Evolutionary conservation across 1,140 invertebrate genomes (phyloP).

Genomic region (Neodiprion virginianus): DNA sequence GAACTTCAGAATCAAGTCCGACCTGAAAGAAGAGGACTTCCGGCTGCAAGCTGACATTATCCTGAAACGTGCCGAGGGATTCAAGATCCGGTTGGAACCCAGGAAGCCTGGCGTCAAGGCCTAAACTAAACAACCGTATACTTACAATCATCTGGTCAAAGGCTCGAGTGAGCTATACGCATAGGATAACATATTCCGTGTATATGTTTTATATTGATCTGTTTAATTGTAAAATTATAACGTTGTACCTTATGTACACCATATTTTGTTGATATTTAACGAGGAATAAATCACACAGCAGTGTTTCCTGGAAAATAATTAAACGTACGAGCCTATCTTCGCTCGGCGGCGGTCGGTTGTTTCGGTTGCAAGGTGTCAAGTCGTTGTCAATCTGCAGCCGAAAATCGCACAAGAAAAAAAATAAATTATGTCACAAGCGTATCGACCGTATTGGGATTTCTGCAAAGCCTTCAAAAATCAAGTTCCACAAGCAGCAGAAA

Average conservation of each 20-base stretch:
- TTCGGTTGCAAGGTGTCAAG: neutral
- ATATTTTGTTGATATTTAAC: slow-evolving; percentile 43
- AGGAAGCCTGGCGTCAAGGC: slow-evolving; percentile 58
- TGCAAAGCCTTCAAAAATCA: slow-evolving; percentile 13
- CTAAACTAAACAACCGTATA: slow-evolving; percentile 4
- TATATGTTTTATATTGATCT: slow-evolving; percentile 49
- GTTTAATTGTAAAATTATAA: slow-evolving; percentile 12
- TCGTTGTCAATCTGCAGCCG: neutral
- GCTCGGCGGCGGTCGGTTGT: too few relatives aligned
- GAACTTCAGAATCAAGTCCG: slow-evolving; percentile 76
- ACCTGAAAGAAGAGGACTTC: slow-evolving; percentile 74
- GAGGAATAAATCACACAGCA: slow-evolving; percentile 53
- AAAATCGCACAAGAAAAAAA: neutral
- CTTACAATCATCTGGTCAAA: slow-evolving; percentile 7
- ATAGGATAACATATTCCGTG: slow-evolving; percentile 13
- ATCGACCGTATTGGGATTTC: slow-evolving; percentile 8
- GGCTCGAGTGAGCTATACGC: neutral
- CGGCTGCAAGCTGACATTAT: slow-evolving; percentile 83
- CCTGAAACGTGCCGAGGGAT: slow-evolving; percentile 80
- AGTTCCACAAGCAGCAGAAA: neutral
- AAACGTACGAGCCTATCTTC: too few relatives aligned
- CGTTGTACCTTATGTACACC: neutral
- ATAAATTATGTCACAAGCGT: slow-evolving; percentile 23
- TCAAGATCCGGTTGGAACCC: slow-evolving; percentile 73
- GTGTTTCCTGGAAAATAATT: slow-evolving; percentile 33